phyloP scores from a whole-genome alignment of 2,113 vertebrate genomes.

The Pungitius pungitius region DNA sequence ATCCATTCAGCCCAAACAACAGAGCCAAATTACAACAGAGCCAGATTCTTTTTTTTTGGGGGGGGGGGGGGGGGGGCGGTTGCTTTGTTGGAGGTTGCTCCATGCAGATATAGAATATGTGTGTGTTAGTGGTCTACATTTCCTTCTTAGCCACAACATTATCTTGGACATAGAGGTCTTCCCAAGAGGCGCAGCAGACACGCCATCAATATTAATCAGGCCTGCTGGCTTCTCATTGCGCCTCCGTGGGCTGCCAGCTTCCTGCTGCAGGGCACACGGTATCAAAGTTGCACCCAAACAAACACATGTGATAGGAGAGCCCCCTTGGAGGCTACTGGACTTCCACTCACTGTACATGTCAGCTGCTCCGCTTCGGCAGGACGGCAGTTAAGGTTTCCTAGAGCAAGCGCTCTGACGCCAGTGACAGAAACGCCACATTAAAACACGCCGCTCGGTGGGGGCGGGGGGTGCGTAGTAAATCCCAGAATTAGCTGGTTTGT shows the following conservation, averaged over 20 bases:
- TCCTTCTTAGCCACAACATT: constrained; percentile 32
- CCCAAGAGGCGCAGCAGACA: constrained; percentile 35
- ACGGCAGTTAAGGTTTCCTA: constrained; percentile 73
- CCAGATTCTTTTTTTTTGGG: neutral
- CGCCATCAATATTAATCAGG: constrained; percentile 64
- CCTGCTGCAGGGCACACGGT: constrained; percentile 44
- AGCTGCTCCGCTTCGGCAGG: constrained; percentile 71
- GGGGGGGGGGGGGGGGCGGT: neutral
- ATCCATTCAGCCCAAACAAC: constrained; percentile 35
- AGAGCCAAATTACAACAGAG: constrained; percentile 31
- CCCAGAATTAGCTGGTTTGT: constrained; percentile 42
- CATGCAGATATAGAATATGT: constrained; percentile 12
- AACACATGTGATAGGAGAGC: constrained; percentile 68
- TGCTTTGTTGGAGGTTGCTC: constrained; percentile 16
- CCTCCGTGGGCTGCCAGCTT: constrained; percentile 56
- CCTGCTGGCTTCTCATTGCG: constrained; percentile 29
- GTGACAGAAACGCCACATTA: constrained; percentile 58
- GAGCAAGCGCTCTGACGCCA: constrained; percentile 73
- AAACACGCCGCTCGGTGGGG: constrained; percentile 44
- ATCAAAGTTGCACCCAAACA: constrained; percentile 78
- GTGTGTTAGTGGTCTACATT: constrained; percentile 31
- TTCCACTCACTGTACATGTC: constrained; percentile 56
- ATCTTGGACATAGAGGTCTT: constrained; percentile 42
- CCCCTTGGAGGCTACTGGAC: constrained; percentile 57
- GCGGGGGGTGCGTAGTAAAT: constrained; percentile 46